phyloP scores from a whole-genome alignment of 2,888 invertebrate species.

The Rotaria macrura region DNA sequence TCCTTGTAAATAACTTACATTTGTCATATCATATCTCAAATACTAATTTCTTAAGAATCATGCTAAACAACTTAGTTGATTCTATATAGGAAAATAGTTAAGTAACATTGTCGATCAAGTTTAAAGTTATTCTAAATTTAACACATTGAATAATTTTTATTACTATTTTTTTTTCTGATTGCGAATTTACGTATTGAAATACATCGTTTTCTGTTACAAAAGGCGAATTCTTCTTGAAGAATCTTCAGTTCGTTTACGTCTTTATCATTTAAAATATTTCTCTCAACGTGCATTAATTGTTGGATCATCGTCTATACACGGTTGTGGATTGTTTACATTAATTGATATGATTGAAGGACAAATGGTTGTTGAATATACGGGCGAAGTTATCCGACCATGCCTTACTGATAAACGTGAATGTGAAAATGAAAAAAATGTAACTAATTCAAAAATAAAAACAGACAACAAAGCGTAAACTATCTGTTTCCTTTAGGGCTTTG shows the following conservation, averaged over 20 bases:
- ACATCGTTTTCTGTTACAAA: background rate
- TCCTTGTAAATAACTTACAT: no score
- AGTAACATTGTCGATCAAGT: no score
- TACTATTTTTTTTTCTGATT: no score
- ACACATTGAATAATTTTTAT: no score
- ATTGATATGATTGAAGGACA: conserved; percentile 78
- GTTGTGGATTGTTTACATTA: conserved; percentile 81
- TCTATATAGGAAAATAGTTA: no score
- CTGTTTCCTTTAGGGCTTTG: conserved; percentile 62
- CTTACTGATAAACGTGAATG: conserved; percentile 84
- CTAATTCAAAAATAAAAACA: no score
- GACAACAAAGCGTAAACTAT: conserved; percentile 31
- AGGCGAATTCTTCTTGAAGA: conserved; percentile 9
- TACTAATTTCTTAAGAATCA: no score
- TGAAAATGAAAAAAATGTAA: conserved; percentile 67
- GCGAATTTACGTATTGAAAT: no score
- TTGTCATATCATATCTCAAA: no score
- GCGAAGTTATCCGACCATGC: conserved; percentile 78
- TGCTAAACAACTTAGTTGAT: no score
- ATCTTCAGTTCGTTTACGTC: conserved; percentile 25
- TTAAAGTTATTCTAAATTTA: no score
- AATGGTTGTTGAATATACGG: conserved; percentile 68
- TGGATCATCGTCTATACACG: conserved; percentile 72
- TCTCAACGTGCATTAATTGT: conserved; percentile 32
- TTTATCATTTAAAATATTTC: conserved; percentile 38